Evolutionary conservation across 2,888 invertebrate species (phyloP).

Genomic region (Nebria brevicollis): DNA sequence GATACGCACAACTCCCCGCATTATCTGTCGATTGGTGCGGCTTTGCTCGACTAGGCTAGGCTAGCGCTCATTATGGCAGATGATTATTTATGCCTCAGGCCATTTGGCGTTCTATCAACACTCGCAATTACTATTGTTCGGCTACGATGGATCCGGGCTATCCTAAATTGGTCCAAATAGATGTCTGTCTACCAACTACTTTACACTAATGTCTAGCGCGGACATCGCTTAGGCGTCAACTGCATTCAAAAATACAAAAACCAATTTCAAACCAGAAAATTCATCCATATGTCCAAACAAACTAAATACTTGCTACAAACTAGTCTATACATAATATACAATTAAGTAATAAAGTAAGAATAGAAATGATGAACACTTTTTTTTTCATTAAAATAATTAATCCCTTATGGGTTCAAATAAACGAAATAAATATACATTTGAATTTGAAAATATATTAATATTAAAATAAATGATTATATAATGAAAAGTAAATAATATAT

Average conservation of each 20-base stretch:
- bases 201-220: conserved; percentile 15
- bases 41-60: not conserved
- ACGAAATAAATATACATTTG: no score
- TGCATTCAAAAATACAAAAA: not conserved
- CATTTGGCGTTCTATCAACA: conserved; percentile 23
- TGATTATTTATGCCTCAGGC: not conserved
- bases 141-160: conserved; percentile 18
- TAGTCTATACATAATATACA: no score
- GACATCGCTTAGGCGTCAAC: not conserved
- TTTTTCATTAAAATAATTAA: no score
- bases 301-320: no score
- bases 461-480: no score
- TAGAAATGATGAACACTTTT: no score
- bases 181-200: conserved; percentile 24
- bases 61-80: conserved; percentile 5
- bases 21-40: not conserved
- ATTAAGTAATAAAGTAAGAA: no score
- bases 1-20: conserved; percentile 2
- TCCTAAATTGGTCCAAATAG: conserved; percentile 29
- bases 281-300: no score
- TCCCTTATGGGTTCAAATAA: no score
- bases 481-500: no score
- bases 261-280: no score
- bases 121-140: conserved; percentile 28
- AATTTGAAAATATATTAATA: no score